A percentile compares a stretch with the other conserved stretches of the same genome.
These are phyloP conservation scores for Anthopleura sola DNA, from an alignment of 64 coral and sea anemone genomes.

Conservation along the genomic window DNA sequence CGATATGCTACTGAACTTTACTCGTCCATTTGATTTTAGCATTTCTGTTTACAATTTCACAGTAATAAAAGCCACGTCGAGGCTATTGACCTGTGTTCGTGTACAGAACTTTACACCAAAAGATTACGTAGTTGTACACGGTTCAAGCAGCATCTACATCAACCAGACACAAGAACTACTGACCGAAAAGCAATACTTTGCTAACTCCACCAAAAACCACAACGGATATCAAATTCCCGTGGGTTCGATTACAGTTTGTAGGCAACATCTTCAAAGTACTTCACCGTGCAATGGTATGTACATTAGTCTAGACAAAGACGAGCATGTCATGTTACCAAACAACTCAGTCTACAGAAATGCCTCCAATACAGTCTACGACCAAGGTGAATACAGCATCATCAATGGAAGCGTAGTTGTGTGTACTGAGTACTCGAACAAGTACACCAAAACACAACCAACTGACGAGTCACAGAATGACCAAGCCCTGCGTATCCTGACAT, in stretches of 20 bases:
- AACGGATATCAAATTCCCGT: background rate
- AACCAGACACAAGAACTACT: slow-evolving; percentile 16
- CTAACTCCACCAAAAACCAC: background rate
- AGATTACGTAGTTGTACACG: background rate
- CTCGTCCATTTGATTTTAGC: background rate
- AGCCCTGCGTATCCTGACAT: slow-evolving; percentile 3
- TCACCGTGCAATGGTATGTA: background rate
- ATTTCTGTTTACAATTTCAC: background rate
- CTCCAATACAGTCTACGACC: slow-evolving; percentile 4
- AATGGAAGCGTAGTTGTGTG: slow-evolving; percentile 6
- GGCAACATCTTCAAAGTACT: background rate
- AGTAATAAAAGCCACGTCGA: slow-evolving; percentile 11
- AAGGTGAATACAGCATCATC: background rate
- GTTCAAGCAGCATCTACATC: background rate
- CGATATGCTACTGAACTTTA: background rate
- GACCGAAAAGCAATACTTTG: slow-evolving; percentile 11
- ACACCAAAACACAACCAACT: background rate
- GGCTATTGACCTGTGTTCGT: slow-evolving; percentile 5
- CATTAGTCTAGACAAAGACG: slow-evolving; percentile 1
- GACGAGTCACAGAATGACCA: background rate
- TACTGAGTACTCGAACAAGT: background rate
- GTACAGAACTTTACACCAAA: background rate
- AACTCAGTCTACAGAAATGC: slow-evolving; percentile 30
- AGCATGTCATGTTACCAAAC: slow-evolving; percentile 32
- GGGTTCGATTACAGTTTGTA: background rate